Conservation (phyloP, 2,888 invertebrate genomes). For the Noctua janthina region DNA sequence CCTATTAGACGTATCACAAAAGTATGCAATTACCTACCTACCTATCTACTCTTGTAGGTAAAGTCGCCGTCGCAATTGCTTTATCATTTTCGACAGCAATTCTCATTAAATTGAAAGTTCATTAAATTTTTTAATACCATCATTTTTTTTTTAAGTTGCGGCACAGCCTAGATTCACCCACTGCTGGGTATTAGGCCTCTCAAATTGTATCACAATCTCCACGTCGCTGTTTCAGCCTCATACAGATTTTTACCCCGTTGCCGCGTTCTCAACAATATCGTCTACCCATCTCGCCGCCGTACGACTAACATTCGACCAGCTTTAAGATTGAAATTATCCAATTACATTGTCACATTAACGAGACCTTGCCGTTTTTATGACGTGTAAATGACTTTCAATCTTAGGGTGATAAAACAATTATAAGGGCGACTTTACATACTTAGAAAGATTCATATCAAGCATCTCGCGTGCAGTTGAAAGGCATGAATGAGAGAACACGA, state of each 20-base stretch:
- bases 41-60: background rate
- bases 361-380: background rate
- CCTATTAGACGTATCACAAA: conserved; percentile 3
- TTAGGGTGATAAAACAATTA: background rate
- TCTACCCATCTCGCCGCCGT: background rate
- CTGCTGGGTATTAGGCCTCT: background rate
- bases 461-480: background rate
- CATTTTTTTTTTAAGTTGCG: too few species aligned
- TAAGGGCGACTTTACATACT: background rate
- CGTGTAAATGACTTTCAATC: background rate
- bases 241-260: background rate
- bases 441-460: conserved; percentile 6
- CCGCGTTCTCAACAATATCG: background rate
- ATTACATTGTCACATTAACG: background rate
- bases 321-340: background rate
- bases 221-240: background rate
- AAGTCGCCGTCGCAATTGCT: background rate
- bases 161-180: background rate
- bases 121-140: too few species aligned
- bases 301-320: background rate
- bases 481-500: conserved; percentile 15
- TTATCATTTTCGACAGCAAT: background rate
- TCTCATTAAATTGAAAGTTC: too few species aligned
- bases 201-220: background rate
- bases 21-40: conserved; percentile 8